Percentiles rank a stretch among this genome's conserved stretches.
phyloP scores from a whole-genome alignment of 2,888 invertebrate species.

The Catotricha subobsoleta region DNA sequence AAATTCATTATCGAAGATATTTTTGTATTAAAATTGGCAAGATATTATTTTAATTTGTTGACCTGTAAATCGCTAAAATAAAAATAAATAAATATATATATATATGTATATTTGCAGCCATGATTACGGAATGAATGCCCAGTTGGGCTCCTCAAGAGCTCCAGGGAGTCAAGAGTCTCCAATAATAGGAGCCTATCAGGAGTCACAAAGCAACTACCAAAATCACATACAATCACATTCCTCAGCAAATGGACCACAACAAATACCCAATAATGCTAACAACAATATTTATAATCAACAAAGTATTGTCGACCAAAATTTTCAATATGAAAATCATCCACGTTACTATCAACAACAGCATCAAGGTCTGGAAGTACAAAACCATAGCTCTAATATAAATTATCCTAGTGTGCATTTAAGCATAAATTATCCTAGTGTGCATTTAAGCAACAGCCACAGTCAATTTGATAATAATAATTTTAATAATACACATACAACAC shows the following conservation, averaged over 20 bases:
- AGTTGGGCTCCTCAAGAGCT: conserved; percentile 32
- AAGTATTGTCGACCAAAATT: conserved; percentile 11
- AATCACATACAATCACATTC: not conserved
- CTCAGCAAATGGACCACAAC: conserved; percentile 10
- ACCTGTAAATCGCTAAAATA: no score
- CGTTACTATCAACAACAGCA: conserved; percentile 8
- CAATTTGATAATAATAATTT: conserved; percentile 3
- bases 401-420: conserved; percentile 1
- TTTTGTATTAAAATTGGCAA: no score
- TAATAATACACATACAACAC: conserved; percentile 8
- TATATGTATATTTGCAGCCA: conserved; percentile 24
- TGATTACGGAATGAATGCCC: conserved; percentile 32
- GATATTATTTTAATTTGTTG: no score
- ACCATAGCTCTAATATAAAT: conserved; percentile 2
- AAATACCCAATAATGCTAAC: conserved; percentile 17
- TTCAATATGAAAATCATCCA: conserved; percentile 2
- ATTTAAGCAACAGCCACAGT: no score
- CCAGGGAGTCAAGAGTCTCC: conserved; percentile 32
- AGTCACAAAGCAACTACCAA: conserved; percentile 5
- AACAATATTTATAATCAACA: conserved; percentile 10
- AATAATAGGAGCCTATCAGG: conserved; percentile 14
- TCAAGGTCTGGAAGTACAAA: conserved; percentile 19
- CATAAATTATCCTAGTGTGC: not conserved
- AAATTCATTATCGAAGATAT: no score
- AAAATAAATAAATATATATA: no score